Evolutionary conservation across 2,888 invertebrate genomes (phyloP).

Genomic region (Protula sp.): DNA sequence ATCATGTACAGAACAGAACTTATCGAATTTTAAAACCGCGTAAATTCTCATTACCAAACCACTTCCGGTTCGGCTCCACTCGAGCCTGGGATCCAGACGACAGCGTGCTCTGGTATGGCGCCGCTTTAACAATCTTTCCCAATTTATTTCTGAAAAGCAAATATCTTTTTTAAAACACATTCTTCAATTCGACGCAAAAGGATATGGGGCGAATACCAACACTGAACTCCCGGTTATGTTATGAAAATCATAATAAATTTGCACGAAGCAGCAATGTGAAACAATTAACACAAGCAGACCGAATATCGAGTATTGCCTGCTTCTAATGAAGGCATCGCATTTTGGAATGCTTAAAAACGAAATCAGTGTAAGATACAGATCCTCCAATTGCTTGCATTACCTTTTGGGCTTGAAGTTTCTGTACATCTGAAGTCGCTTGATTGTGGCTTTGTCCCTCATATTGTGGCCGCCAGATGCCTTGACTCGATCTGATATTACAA

Average conservation of each 20-base stretch:
- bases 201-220: too few relatives aligned
- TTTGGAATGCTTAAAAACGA: too few relatives aligned
- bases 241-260: too few relatives aligned
- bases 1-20: background rate
- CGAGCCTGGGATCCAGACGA: constrained; percentile 84
- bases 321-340: too few relatives aligned
- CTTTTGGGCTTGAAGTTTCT: constrained; percentile 93
- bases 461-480: constrained; percentile 68
- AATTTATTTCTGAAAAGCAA: constrained; percentile 60
- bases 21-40: background rate
- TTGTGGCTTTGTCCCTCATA: constrained; percentile 79
- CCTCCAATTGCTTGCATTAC: too few relatives aligned
- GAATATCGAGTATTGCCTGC: too few relatives aligned
- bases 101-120: constrained; percentile 89
- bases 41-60: constrained; percentile 72
- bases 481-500: constrained; percentile 30
- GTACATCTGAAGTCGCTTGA: constrained; percentile 96
- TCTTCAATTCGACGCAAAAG: too few relatives aligned
- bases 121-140: constrained; percentile 86
- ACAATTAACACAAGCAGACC: too few relatives aligned
- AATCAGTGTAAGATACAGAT: too few relatives aligned
- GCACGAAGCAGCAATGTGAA: too few relatives aligned
- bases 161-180: background rate
- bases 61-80: constrained; percentile 94
- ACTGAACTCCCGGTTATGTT: too few relatives aligned